phyloP scores from a whole-genome alignment of 2,888 invertebrate species.

The Ormyrus pomaceus region DNA sequence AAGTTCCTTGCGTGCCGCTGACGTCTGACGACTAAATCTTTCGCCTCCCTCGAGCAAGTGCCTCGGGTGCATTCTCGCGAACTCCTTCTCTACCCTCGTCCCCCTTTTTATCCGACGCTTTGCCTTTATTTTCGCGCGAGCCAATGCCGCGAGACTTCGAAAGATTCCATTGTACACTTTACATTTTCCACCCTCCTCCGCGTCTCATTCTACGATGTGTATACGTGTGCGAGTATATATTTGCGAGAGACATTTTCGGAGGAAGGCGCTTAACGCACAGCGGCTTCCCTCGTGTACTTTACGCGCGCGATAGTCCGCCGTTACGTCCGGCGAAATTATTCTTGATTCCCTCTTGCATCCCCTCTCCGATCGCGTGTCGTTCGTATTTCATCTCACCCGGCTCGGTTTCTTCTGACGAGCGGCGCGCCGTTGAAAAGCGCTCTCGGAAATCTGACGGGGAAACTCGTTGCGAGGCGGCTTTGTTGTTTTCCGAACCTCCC shows the following conservation, averaged over 20 bases:
- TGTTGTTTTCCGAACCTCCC: slow-evolving; percentile 13
- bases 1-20: slow-evolving; percentile 57
- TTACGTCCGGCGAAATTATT: too few relatives aligned
- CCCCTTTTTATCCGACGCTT: slow-evolving; percentile 3
- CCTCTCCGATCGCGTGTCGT: background rate
- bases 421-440: background rate
- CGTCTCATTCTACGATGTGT: background rate
- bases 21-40: slow-evolving; percentile 65
- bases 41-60: slow-evolving; percentile 56
- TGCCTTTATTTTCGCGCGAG: slow-evolving; percentile 29
- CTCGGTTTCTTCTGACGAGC: slow-evolving; percentile 7
- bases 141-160: background rate
- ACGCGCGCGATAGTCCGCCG: too few relatives aligned
- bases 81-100: slow-evolving; percentile 22
- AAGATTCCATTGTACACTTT: slow-evolving; percentile 19
- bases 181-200: slow-evolving; percentile 4
- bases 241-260: too few relatives aligned
- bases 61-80: slow-evolving; percentile 48
- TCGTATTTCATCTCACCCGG: slow-evolving; percentile 35
- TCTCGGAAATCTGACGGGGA: background rate
- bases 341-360: too few relatives aligned
- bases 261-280: too few relatives aligned
- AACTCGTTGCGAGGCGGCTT: slow-evolving; percentile 1
- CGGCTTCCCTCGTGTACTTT: background rate
- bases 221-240: too few relatives aligned